Percentiles rank a stretch among this genome's conserved stretches.
Conservation (phyloP, 2,113 vertebrate genomes). For the Xiphorhynchus elegans region DNA sequence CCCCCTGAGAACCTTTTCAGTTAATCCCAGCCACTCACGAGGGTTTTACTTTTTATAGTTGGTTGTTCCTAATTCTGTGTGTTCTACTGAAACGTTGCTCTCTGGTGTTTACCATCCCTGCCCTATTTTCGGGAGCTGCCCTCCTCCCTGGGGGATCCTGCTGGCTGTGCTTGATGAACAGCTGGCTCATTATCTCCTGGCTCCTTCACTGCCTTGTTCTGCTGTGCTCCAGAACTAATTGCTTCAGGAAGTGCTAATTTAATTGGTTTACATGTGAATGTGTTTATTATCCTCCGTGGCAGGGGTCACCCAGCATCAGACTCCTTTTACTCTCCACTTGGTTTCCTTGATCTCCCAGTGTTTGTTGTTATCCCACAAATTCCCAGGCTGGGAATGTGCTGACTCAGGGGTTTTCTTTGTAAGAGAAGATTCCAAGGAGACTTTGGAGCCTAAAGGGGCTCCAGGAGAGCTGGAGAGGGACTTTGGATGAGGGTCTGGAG, state of each 20-base stretch:
- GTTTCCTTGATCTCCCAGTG: not conserved
- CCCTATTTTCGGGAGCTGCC: not conserved
- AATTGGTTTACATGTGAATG: not conserved
- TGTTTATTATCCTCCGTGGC: not conserved
- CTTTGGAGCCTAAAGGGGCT: not conserved
- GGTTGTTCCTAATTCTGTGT: rapidly evolving
- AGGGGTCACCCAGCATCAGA: not conserved
- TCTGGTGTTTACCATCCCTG: not conserved
- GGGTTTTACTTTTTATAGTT: no score
- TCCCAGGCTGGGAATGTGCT: not conserved
- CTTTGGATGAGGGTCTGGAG: rapidly evolving
- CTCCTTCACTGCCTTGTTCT: no score
- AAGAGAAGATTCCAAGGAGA: not conserved
- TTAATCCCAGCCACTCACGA: rapidly evolving
- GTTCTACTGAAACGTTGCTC: not conserved
- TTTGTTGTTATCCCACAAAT: not conserved
- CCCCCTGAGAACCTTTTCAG: not conserved
- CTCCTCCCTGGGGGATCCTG: not conserved
- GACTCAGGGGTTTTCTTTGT: not conserved
- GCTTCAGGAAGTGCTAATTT: not conserved
- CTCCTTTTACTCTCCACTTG: rapidly evolving
- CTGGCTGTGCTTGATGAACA: not conserved
- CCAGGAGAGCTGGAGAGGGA: not conserved
- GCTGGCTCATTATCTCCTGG: rapidly evolving
- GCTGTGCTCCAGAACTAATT: not conserved